Base-by-base conservation (phyloP, 2,888 invertebrate genomes). In the Pollenia angustigena region DNA sequence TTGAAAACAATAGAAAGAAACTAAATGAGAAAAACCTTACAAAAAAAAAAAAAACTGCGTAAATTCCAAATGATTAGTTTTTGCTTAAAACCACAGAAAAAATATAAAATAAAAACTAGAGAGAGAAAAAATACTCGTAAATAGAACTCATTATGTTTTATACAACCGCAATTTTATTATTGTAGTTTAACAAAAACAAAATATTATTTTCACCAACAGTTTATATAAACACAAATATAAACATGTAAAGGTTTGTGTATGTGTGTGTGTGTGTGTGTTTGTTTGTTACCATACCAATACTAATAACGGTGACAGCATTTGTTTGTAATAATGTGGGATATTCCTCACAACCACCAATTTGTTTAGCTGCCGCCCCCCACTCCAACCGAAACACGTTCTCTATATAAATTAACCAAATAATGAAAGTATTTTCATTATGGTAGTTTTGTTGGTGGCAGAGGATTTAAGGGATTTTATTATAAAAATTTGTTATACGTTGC, bases 11-110 rank as follows among this genome's bases (percentile, higher is more conserved):
- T 81, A 46, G 56, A 64, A 64, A 85, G 54, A 16, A 81, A 72
- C 23, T 71, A 54, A 68, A 42, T 52, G 42, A 23, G 10, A 48
- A 54, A 69, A 42, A 48, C 18, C 32, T n/a, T n/a, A 11, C 50
- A 62, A 54, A 81, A 58, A 60, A 62, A 54, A 81, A 58, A 16
- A 54, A 46, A 78, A 71, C 52, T 16, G 16, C 52, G 16, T 66
- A 78, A 88, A 88, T 81, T 88, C 83, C 83, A 78, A 69, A 64
- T 83, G 85, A 87, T 87, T 88, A 88, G 87, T 87, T 88, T 83
- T 81, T 68, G 81, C 42, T 71, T 10, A 14, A 80, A 82, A 81
- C 86, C 85, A 79, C 81, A 66, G 23, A 80, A 32, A 72, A 50
- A 46, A 58, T 32, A 32, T 1, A 9, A 14, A 56, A 64, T n/a